Percentiles rank a stretch among this genome's conserved stretches.
These are phyloP conservation scores for Tanypteryx hageni DNA, from an alignment of 2,888 invertebrate genomes.

Conservation along the genomic window DNA sequence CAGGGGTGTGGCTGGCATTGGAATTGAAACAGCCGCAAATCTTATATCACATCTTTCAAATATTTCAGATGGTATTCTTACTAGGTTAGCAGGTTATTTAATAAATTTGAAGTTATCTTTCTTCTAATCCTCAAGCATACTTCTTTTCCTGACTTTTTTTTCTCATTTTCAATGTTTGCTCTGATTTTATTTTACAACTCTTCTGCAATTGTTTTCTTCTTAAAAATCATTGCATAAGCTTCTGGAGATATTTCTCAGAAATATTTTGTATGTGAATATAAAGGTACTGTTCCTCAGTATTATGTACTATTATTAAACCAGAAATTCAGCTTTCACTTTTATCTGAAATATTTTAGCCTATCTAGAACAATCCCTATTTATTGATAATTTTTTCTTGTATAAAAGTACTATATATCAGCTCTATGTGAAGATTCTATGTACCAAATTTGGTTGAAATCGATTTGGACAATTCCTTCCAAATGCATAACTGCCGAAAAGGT, in stretches of 20 bases:
- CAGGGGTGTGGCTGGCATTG: slow-evolving; percentile 85
- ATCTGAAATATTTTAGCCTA: not conserved
- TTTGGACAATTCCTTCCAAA: too few relatives aligned
- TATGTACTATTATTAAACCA: not conserved
- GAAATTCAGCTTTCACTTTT: not conserved
- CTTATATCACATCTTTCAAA: slow-evolving; percentile 79
- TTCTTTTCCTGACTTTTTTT: not conserved
- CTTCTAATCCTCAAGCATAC: not conserved
- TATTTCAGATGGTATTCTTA: not conserved
- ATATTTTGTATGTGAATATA: not conserved
- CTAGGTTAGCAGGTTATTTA: slow-evolving; percentile 12
- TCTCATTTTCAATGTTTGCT: not conserved
- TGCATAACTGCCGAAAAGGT: too few relatives aligned
- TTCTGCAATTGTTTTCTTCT: too few relatives aligned
- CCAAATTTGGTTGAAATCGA: too few relatives aligned
- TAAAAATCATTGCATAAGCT: not conserved
- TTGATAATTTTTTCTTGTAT: too few relatives aligned
- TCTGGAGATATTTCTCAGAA: not conserved
- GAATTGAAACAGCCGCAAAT: slow-evolving; percentile 86
- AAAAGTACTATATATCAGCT: too few relatives aligned
- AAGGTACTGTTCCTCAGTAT: not conserved
- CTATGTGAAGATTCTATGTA: too few relatives aligned
- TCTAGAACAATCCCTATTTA: not conserved
- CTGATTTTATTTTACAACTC: not conserved
- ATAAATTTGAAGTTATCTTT: not conserved